Evolutionary conservation across 1,140 invertebrate species (phyloP), one percentile per base, ranked within the genome.

Genomic region (Pseudomyrmex sp.): DNA sequence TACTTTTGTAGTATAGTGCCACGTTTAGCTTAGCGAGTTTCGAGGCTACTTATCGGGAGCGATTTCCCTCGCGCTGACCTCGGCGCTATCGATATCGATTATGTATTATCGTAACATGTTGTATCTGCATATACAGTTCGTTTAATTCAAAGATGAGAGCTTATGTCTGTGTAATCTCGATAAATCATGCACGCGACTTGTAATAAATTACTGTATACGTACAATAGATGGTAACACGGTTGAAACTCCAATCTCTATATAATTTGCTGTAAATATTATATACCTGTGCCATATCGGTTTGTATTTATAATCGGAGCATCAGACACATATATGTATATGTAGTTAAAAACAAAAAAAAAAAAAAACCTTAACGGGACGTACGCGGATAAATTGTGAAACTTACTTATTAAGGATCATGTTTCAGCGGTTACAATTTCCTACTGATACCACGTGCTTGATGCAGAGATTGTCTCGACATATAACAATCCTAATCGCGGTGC

Each of bases 401-500:
- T 2, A 9, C 13, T 66, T 20, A 44, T n/a, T 15, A 61, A 58
- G 13, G 20, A 48, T 76, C 26, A 12, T 48, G 20, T 80, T 72
- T 58, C 54, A n/a, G 46, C 10, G 8, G 12, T 72, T 18, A 58
- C 26, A 54, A 46, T 18, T 77, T 56, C 20, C 52, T 59, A 15
- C 12, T 50, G 54, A 80, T 50, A 59, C 50, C 65, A 26, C 35
- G 35, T 48, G 20, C 66, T 23, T 46, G 76, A 80, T 72, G 56
- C n/a, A 56, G 62, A 77, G 74, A 77, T 68, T 68, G 26, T 52
- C 62, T 56, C 62, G 74, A 77, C 48, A 68, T 35, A n/a, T 48
- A 44, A 63, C 62, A 77, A 56, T 26, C 74, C 62, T 72, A 80
- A 80, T 80, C 66, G 76, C 66, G 76, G 23, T 35, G 18, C 66